Conservation (phyloP, 2,797 vertebrate species). For the Gastrophryne carolinensis region DNA sequence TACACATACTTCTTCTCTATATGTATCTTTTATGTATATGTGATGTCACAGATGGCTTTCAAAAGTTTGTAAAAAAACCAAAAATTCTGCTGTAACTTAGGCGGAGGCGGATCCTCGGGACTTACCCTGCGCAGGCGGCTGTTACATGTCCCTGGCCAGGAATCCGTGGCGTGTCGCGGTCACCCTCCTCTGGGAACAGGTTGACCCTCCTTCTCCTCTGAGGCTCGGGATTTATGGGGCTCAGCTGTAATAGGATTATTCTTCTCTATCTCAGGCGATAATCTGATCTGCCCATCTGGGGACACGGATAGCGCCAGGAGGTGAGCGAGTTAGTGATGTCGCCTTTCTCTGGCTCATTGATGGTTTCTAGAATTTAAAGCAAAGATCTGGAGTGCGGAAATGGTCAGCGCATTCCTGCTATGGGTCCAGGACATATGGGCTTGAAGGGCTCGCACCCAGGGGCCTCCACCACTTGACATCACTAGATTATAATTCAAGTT, state of each 20-base stretch:
- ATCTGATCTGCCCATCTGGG: slow-evolving; percentile 61
- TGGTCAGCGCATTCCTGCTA: too few species aligned
- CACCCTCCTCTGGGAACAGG: slow-evolving; percentile 61
- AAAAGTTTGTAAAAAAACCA: too few species aligned
- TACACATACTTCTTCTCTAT: too few species aligned
- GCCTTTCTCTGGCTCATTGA: not conserved
- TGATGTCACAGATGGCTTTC: too few species aligned
- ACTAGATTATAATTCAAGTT: too few species aligned
- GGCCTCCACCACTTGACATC: too few species aligned
- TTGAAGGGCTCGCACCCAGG: too few species aligned
- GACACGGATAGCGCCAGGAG: not conserved
- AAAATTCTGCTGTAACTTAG: too few species aligned
- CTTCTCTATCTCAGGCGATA: slow-evolving; percentile 52
- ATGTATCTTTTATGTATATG: too few species aligned
- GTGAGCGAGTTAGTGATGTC: not conserved
- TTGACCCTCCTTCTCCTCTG: slow-evolving; percentile 54
- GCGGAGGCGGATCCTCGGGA: too few species aligned
- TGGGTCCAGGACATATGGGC: too few species aligned
- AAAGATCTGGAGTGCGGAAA: not conserved
- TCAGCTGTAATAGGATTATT: slow-evolving; percentile 72
- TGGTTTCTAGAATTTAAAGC: not conserved
- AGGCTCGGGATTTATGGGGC: slow-evolving; percentile 57
- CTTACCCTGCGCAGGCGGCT: slow-evolving; percentile 48
- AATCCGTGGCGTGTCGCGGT: slow-evolving; percentile 33
- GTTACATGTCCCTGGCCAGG: slow-evolving; percentile 42